Conservation (phyloP, 2,113 vertebrate species). For the Neodontobutis hainanensis region DNA sequence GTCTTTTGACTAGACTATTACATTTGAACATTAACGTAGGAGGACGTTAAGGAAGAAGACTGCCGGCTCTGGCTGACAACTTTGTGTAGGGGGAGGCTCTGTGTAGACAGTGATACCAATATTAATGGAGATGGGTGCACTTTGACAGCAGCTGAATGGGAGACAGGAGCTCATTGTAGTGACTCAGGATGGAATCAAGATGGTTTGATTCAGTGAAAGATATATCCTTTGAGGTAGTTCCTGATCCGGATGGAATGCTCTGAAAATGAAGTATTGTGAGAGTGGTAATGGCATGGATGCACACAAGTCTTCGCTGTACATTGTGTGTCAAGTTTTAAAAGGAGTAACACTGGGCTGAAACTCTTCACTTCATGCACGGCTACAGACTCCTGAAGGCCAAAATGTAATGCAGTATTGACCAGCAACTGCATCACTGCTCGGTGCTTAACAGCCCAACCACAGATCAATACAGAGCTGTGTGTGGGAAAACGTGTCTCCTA, state of each 20-base stretch:
- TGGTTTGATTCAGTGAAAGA: background rate
- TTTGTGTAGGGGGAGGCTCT: constrained; percentile 33
- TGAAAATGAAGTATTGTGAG: background rate
- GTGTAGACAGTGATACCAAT: constrained; percentile 58
- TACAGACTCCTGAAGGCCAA: constrained; percentile 22
- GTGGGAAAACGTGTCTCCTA: background rate
- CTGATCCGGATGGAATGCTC: background rate
- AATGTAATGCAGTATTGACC: constrained; percentile 43
- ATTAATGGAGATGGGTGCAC: constrained; percentile 33
- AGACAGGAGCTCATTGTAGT: constrained; percentile 31
- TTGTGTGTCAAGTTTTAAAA: background rate
- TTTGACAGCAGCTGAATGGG: constrained; percentile 27
- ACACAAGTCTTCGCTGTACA: background rate
- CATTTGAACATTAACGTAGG: constrained; percentile 19
- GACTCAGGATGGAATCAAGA: background rate
- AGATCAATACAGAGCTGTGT: constrained; percentile 54
- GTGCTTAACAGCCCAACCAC: constrained; percentile 31
- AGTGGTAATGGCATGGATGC: background rate
- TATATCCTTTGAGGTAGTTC: background rate
- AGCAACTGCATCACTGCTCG: constrained; percentile 22
- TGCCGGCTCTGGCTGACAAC: constrained; percentile 41
- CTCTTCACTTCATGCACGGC: constrained; percentile 41
- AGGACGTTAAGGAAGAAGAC: constrained; percentile 30
- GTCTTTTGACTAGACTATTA: constrained; percentile 26
- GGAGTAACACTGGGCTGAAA: background rate